Percentiles rank a stretch among this genome's conserved stretches.
Evolutionary conservation across 2,888 invertebrate genomes (phyloP).

Genomic region (Malthinus flaveolus): DNA sequence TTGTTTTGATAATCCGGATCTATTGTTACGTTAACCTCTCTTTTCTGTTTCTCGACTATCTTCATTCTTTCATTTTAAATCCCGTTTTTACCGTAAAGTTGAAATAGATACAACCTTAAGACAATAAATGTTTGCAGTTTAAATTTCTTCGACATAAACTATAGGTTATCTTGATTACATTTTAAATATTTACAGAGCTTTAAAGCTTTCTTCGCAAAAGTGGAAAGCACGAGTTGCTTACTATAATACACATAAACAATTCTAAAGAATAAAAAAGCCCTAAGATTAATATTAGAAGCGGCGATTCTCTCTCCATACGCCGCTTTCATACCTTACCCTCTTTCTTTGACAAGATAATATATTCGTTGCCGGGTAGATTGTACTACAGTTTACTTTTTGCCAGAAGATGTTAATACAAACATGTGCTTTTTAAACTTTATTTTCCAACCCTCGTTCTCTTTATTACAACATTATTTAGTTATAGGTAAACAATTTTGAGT

Average conservation of each 20-base stretch:
- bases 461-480: neutral
- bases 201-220: slow-evolving; percentile 28
- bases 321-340: slow-evolving; percentile 16
- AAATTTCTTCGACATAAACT: slow-evolving; percentile 23
- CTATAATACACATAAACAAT: slow-evolving; percentile 29
- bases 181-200: slow-evolving; percentile 30
- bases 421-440: slow-evolving; percentile 26
- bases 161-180: slow-evolving; percentile 29
- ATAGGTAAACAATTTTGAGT: neutral
- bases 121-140: slow-evolving; percentile 14
- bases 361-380: slow-evolving; percentile 19
- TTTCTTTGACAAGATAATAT: slow-evolving; percentile 24
- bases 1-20: too few species aligned
- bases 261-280: slow-evolving; percentile 26
- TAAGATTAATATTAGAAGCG: slow-evolving; percentile 28
- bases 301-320: slow-evolving; percentile 14
- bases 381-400: slow-evolving; percentile 14
- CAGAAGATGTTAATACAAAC: slow-evolving; percentile 24
- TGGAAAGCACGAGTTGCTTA: slow-evolving; percentile 25
- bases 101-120: too few species aligned
- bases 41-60: too few species aligned
- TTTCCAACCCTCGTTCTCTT: neutral
- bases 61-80: too few species aligned
- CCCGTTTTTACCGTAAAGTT: too few species aligned
- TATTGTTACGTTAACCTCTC: too few species aligned